Base-by-base conservation (phyloP, 2,797 vertebrate genomes). In the Siniperca scherzeri region DNA sequence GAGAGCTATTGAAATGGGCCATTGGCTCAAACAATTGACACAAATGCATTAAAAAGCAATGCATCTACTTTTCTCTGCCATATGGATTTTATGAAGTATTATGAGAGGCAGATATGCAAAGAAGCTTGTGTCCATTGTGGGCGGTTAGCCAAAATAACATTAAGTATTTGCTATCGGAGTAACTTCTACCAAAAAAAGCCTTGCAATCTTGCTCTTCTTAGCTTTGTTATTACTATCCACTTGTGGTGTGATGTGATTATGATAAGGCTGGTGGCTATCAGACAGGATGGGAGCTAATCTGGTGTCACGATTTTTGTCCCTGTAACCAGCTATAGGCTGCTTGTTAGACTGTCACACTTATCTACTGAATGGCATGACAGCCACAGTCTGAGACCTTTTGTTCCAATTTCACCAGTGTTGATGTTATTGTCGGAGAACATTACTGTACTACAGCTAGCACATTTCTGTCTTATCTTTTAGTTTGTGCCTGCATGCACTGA, bases 1-100 rank as follows among this genome's bases (percentile, higher is more conserved):
- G 48, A 86, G 81, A 81, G 90, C 76, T 86, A 69, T 90, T 83
- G 57, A 86, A 78, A 73, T 11, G 44, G 13, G 30, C 46, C 12
- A 64, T 75, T 83, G 46, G 82, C 48, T 88, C 48, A 33, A 50
- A n/a, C 25, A 81, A 27, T 59, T 30, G 60, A 80, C 38, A 57
- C 46, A 81, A 53, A 77, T 78, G 21, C 61, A 67, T 78, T 71
- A 56, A 84, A 80, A 84, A 80, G 3, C 30, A 52, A 30, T 27
- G 22, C 38, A 3, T 53, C 13, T 42, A n/a, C 50, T 66, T 67
- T 36, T 69, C 40, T 70, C 7, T 27, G 19, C 67, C 33, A 25
- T 40, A 60, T 62, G 66, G 52, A 9, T 44, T 83, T 61, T 19
- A 68, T 81, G 16, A 57, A n/a, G 42, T 72, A 10, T 75, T 68